Conservation (phyloP, 1,140 invertebrate genomes). For the Eufriesea mexicana region DNA sequence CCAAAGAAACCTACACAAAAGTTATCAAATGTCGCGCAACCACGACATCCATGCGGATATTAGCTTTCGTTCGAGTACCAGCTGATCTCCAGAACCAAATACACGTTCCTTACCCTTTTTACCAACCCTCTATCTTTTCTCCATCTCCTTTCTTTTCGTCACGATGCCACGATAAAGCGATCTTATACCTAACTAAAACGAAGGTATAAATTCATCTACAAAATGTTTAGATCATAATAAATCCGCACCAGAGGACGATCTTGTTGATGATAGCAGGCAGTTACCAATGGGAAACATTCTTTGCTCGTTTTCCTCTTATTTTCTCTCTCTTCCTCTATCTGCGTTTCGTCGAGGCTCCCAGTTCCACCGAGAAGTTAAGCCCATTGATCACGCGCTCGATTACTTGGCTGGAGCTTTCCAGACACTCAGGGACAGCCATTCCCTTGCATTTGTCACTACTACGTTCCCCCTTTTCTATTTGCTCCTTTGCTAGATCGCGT, state of each 20-base stretch:
- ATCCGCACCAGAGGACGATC: not conserved
- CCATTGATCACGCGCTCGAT: conserved; percentile 66
- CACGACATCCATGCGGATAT: no score
- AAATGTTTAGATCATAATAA: not conserved
- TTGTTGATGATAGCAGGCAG: conserved; percentile 30
- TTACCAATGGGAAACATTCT: conserved; percentile 38
- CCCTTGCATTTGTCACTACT: conserved; percentile 58
- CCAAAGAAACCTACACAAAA: no score
- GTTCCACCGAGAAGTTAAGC: conserved; percentile 48
- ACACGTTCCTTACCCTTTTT: no score
- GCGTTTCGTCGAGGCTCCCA: conserved; percentile 20
- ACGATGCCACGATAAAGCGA: not conserved
- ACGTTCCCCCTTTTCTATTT: not conserved
- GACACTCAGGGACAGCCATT: conserved; percentile 54
- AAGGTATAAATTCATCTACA: not conserved
- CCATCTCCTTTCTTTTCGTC: not conserved
- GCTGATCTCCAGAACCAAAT: no score
- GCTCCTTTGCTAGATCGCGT: no score
- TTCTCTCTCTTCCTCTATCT: not conserved
- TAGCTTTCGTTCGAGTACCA: no score
- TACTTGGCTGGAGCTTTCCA: conserved; percentile 53
- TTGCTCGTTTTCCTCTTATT: conserved; percentile 38
- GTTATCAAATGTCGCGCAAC: no score
- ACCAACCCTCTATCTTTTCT: no score
- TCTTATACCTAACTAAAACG: not conserved